Conservation (phyloP, 1,140 invertebrate species). For the Asobara japonica region DNA sequence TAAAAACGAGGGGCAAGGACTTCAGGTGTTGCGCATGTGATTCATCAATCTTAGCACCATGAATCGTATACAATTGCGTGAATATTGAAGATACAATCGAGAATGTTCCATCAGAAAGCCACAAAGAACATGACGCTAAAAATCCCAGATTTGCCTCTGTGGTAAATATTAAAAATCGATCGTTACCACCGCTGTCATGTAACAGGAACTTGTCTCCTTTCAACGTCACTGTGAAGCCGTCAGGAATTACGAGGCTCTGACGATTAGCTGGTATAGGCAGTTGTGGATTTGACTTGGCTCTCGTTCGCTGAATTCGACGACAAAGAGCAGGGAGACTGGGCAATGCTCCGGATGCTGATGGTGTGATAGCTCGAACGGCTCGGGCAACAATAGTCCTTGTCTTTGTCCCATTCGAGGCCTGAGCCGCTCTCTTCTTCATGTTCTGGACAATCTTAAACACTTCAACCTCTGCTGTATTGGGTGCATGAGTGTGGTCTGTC, state of each 20-base stretch:
- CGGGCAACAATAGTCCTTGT: not conserved
- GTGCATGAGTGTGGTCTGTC: not conserved
- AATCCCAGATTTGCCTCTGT: not conserved
- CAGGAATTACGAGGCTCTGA: not conserved
- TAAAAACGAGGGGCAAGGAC: conserved; percentile 24
- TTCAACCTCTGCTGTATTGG: not conserved
- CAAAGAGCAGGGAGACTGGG: not conserved
- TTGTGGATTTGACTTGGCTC: not conserved
- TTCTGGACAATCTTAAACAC: not conserved
- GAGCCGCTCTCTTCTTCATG: not conserved
- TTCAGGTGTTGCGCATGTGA: not conserved
- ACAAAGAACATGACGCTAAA: not conserved
- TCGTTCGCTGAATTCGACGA: not conserved
- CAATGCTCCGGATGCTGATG: not conserved
- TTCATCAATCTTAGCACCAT: not conserved
- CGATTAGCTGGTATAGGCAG: not conserved
- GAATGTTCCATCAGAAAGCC: conserved; percentile 36
- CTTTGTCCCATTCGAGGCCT: not conserved
- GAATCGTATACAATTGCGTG: conserved; percentile 35
- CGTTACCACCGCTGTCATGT: not conserved
- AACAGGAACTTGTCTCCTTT: conserved; percentile 1
- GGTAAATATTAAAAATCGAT: not conserved
- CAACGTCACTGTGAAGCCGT: not conserved
- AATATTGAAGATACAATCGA: conserved; percentile 24
- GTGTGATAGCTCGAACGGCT: not conserved